phyloP scores from a whole-genome alignment of 2,888 invertebrate genomes.

The Lasioglossum pauxillum region DNA sequence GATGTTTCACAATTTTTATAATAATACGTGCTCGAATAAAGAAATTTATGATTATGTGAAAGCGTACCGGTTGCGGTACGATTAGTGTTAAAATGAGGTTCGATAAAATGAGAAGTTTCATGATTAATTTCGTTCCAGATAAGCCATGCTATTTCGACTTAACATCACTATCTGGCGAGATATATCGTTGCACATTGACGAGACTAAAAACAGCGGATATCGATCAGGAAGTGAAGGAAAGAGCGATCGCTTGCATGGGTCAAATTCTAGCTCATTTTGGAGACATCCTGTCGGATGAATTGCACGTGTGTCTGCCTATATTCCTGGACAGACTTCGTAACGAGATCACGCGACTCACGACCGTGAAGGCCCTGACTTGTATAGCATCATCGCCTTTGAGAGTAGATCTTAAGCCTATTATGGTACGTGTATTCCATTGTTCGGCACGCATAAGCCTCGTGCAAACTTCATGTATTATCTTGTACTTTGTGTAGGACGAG shows the following conservation, averaged over 20 bases:
- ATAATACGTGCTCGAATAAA: no score
- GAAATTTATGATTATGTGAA: no score
- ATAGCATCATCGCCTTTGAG: slow-evolving; percentile 95
- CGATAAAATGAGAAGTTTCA: background rate
- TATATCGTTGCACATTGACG: slow-evolving; percentile 94
- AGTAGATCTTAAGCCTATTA: slow-evolving; percentile 92
- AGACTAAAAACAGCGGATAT: slow-evolving; percentile 97
- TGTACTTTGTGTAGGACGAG: slow-evolving; percentile 87
- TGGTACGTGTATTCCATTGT: slow-evolving; percentile 85
- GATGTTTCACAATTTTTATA: no score
- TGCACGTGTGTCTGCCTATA: slow-evolving; percentile 95
- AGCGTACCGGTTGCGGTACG: no score
- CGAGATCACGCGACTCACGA: slow-evolving; percentile 98
- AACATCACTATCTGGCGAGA: slow-evolving; percentile 90
- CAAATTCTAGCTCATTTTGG: slow-evolving; percentile 97
- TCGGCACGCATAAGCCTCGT: background rate
- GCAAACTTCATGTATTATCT: slow-evolving; percentile 59
- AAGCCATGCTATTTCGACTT: slow-evolving; percentile 89
- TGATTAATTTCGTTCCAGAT: slow-evolving; percentile 74
- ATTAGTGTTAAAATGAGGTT: background rate
- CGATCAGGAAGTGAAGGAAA: slow-evolving; percentile 99
- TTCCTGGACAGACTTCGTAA: slow-evolving; percentile 97
- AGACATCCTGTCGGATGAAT: slow-evolving; percentile 92
- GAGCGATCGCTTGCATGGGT: slow-evolving; percentile 98
- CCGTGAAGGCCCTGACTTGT: slow-evolving; percentile 97